These are phyloP conservation scores for Ptychochromis oligacanthus DNA, from an alignment of 2,113 vertebrate genomes.

Conservation along the genomic window DNA sequence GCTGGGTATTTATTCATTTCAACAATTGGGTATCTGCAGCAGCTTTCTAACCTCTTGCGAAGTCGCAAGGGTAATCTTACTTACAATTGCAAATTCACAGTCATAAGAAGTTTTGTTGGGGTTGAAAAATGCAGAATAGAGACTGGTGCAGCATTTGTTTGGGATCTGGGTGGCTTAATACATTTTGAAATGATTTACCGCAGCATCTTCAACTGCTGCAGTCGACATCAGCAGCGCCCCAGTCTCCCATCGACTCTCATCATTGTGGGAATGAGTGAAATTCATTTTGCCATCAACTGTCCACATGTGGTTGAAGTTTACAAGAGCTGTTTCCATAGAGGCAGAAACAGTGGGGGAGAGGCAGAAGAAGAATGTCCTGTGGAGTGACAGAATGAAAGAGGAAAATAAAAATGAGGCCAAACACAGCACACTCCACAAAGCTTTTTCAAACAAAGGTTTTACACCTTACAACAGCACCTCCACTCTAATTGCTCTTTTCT, in stretches of 20 bases:
- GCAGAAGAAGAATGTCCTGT: slow-evolving; percentile 47
- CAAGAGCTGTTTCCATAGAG: slow-evolving; percentile 48
- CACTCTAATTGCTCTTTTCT: slow-evolving; percentile 30
- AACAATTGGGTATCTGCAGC: slow-evolving; percentile 48
- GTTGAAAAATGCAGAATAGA: slow-evolving; percentile 15
- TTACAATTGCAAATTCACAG: slow-evolving; percentile 56
- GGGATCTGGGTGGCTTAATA: slow-evolving; percentile 38
- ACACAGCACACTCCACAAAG: slow-evolving; percentile 43
- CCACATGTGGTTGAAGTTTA: slow-evolving; percentile 64
- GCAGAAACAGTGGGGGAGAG: slow-evolving; percentile 41
- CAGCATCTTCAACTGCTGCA: slow-evolving; percentile 53
- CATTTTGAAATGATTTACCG: slow-evolving; percentile 58
- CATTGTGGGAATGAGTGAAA: slow-evolving; percentile 63
- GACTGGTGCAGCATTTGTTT: slow-evolving; percentile 12
- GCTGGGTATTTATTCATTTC: slow-evolving; percentile 41
- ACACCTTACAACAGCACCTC: slow-evolving; percentile 31
- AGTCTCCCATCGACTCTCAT: slow-evolving; percentile 69
- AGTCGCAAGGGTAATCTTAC: slow-evolving; percentile 36
- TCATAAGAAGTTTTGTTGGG: slow-evolving; percentile 41
- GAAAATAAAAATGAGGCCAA: slow-evolving; percentile 67
- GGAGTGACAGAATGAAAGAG: slow-evolving; percentile 67
- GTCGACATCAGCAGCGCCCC: slow-evolving; percentile 51
- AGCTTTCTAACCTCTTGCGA: slow-evolving; percentile 16
- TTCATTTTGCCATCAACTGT: slow-evolving; percentile 73
- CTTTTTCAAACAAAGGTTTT: slow-evolving; percentile 42